Base-by-base conservation (phyloP, 1,140 invertebrate species). In the Episyrphus balteatus region DNA sequence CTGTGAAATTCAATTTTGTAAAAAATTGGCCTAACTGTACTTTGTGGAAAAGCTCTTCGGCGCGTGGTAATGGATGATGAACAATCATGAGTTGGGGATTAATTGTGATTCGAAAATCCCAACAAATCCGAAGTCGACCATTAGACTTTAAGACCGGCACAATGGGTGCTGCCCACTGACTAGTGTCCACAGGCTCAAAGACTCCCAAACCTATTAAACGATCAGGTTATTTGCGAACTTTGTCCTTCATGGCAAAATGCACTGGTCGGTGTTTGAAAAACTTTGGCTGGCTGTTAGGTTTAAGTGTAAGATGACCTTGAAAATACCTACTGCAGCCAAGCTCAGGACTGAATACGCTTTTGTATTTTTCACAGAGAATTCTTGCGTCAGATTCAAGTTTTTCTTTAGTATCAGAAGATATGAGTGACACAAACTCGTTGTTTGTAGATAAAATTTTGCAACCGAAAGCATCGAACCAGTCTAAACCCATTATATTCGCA, bases 61-160 rank as follows among this genome's bases (percentile, higher is more conserved):
- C 42, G 11, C 15, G 13, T 12, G 21, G 15, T 26, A 43, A 26
- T 12, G 19, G 19, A 26, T 13, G 11, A 13, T 10, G 18, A 43
- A 30, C 12, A 21, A 26, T 32, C 10, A 39, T 15, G 40, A 52
- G 43, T 37, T 45, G 8, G 11, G 17, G 42, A 43, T 49, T 52
- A 5, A 51, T 5, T 7, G 42, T 48, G 15, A 45, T 34, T 26
- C 21, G 21, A 26, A 26, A 26, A 26, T 26, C 21, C 3, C 8
- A 3, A 26, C 3, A 26, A 26, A 75, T 55, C 17, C 72, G 21
- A 18, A 66, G 51, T 3, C 50, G 52, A 10, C 66, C 68, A 49
- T 68, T 59, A 18, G 53, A 55, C 56, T 76, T 76, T 33, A 68
- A 36, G 10, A 76, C 66, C 0, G 70, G 55, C 1, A 75, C 72